Conservation (phyloP, 2,113 vertebrate genomes). For the Zosterops japonicus region DNA sequence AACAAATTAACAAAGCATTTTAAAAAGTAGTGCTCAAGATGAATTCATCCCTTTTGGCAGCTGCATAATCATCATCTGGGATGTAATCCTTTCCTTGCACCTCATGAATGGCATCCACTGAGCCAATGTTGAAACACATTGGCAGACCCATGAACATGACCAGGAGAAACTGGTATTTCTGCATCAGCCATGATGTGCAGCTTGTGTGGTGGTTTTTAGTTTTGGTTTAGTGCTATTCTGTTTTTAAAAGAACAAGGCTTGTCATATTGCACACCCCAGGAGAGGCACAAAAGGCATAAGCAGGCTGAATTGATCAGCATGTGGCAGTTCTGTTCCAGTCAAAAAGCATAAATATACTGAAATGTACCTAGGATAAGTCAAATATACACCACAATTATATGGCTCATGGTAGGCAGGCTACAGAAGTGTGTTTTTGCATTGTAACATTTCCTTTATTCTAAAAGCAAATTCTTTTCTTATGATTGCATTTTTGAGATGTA, state of each 20-base stretch:
- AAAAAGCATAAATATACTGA: not conserved
- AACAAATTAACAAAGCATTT: not conserved
- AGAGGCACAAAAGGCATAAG: not conserved
- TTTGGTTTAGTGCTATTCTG: not conserved
- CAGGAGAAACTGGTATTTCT: not conserved
- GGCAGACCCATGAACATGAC: not conserved
- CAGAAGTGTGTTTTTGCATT: conserved; percentile 1
- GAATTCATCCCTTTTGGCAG: not conserved
- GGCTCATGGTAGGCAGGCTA: not conserved
- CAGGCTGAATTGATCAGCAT: not conserved
- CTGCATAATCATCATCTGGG: not conserved
- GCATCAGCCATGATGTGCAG: not conserved
- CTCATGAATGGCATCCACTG: not conserved
- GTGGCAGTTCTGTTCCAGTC: not conserved
- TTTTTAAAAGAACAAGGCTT: not conserved
- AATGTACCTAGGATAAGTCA: not conserved
- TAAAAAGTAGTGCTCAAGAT: not conserved
- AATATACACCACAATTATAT: not conserved
- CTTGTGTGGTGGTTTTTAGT: not conserved
- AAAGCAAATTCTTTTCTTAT: not conserved
- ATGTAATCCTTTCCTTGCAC: not conserved
- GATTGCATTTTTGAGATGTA: not conserved
- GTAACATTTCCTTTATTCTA: not conserved
- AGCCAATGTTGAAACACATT: not conserved
- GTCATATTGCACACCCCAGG: not conserved